These are phyloP conservation scores for Meteorus colon DNA, from an alignment of 2,888 invertebrate species.

Conservation along the genomic window DNA sequence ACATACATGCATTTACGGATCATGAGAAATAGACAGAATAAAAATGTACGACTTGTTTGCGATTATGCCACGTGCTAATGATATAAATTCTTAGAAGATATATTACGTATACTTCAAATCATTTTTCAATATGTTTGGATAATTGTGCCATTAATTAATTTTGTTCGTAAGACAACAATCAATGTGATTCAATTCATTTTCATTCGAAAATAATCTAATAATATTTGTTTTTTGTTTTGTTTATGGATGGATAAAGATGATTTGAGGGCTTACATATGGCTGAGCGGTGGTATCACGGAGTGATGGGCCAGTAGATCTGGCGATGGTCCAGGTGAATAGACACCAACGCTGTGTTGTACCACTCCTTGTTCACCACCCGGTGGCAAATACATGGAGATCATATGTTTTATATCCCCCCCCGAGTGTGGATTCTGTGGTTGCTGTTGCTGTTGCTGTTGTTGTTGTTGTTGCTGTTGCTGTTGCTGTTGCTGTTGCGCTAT, in stretches of 20 bases:
- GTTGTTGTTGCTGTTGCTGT: constrained; percentile 76
- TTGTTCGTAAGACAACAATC: not conserved
- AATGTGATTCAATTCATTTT: not conserved
- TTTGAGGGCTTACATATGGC: constrained; percentile 77
- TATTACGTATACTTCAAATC: not conserved
- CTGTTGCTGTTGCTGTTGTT: constrained; percentile 66
- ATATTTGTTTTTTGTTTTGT: not conserved
- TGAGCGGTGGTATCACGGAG: constrained; percentile 74
- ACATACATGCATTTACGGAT: not conserved
- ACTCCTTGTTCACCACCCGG: constrained; percentile 80
- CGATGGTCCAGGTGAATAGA: constrained; percentile 79
- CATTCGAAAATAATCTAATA: not conserved
- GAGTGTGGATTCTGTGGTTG: constrained; percentile 76
- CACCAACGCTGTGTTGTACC: constrained; percentile 76
- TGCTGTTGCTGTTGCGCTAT: constrained; percentile 74
- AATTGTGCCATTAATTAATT: not conserved
- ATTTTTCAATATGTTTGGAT: not conserved
- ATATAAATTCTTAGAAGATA: not conserved
- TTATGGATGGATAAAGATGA: constrained; percentile 14
- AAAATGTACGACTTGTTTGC: not conserved
- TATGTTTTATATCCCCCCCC: constrained; percentile 80
- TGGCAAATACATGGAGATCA: constrained; percentile 86
- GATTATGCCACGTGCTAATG: not conserved
- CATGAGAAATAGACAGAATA: not conserved
- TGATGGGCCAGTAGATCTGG: constrained; percentile 76